phyloP scores from a whole-genome alignment of 2,888 invertebrate species.

The Drosophila paracracens region DNA sequence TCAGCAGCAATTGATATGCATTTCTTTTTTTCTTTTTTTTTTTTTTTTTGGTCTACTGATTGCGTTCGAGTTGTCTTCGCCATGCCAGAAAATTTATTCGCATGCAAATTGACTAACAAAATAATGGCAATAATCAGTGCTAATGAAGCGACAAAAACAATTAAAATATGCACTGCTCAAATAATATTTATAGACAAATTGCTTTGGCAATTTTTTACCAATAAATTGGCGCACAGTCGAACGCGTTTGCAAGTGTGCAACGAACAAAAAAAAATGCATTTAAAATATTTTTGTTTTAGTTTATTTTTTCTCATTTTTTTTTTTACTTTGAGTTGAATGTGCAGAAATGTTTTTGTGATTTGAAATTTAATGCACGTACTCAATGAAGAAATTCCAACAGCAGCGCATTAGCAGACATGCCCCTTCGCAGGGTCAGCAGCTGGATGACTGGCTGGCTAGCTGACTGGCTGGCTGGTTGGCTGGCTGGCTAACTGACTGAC shows the following conservation, averaged over 20 bases:
- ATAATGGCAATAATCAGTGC: constrained; percentile 26
- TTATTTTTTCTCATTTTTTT: background rate
- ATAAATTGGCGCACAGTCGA: constrained; percentile 55
- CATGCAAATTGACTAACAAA: constrained; percentile 33
- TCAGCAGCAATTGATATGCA: constrained; percentile 77
- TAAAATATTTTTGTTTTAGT: constrained; percentile 23
- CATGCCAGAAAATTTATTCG: constrained; percentile 36
- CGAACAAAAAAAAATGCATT: constrained; percentile 69
- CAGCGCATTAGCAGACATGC: constrained; percentile 80
- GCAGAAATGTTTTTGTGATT: constrained; percentile 64
- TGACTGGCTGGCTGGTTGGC: background rate
- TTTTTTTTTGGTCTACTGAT: constrained; percentile 49
- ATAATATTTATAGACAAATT: constrained; percentile 32
- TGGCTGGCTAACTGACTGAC: background rate
- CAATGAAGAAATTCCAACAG: constrained; percentile 84
- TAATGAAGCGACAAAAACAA: constrained; percentile 52
- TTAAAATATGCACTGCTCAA: constrained; percentile 46
- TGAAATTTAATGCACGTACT: constrained; percentile 82
- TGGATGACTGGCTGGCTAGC: constrained; percentile 17
- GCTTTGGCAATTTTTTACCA: constrained; percentile 1
- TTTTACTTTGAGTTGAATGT: constrained; percentile 41
- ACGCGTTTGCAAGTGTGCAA: constrained; percentile 61
- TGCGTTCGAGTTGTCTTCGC: constrained; percentile 43
- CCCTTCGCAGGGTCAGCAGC: constrained; percentile 58
- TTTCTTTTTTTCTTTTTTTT: constrained; percentile 38